These are phyloP conservation scores for Gryllus bimaculatus DNA, from an alignment of 1,140 invertebrate genomes.

Conservation along the genomic window DNA sequence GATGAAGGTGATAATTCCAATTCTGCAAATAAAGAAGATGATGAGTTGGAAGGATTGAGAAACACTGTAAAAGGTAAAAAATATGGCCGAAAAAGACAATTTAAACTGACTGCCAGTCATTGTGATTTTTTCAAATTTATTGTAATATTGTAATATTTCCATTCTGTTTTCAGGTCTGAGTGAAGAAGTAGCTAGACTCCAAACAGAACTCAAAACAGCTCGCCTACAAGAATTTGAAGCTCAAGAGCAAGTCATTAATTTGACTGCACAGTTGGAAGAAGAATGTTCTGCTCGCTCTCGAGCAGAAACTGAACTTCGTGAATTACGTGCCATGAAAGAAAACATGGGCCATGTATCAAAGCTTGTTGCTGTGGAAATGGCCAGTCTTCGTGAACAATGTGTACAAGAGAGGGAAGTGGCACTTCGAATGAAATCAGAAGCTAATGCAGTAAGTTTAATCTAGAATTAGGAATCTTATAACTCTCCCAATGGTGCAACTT, in stretches of 20 bases:
- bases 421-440: constrained; percentile 39
- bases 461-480: not conserved
- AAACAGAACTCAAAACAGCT: constrained; percentile 53
- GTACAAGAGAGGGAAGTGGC: constrained; percentile 49
- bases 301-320: constrained; percentile 40
- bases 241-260: constrained; percentile 44
- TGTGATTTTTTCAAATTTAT: not conserved
- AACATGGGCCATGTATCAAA: constrained; percentile 53
- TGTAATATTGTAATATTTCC: not conserved
- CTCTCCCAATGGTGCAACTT: constrained; percentile 29
- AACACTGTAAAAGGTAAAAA: constrained; percentile 46
- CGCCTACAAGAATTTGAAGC: constrained; percentile 59
- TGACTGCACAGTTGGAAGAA: constrained; percentile 44
- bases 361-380: constrained; percentile 51
- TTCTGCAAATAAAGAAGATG: constrained; percentile 45
- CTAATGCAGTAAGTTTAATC: constrained; percentile 33
- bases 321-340: constrained; percentile 44
- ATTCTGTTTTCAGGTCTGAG: constrained; percentile 41
- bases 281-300: constrained; percentile 39
- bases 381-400: constrained; percentile 46
- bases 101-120: not conserved
- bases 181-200: constrained; percentile 49
- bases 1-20: constrained; percentile 35
- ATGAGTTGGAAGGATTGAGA: constrained; percentile 55
- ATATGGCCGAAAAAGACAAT: too few relatives aligned